Base-by-base conservation (phyloP, 2,113 vertebrate genomes). In the Clarias macrocephalus region DNA sequence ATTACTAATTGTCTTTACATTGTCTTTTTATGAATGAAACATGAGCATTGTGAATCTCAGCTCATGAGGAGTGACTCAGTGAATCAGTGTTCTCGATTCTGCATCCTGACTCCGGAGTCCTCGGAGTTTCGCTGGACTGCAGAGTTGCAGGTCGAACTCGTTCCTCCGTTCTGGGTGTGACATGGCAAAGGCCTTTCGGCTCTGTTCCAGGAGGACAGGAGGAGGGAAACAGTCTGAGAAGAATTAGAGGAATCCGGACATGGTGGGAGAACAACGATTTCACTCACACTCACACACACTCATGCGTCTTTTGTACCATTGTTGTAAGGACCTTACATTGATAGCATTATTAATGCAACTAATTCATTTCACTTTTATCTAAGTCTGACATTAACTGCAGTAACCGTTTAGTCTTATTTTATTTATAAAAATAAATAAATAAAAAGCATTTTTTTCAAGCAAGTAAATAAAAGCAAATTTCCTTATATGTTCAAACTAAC, bases 61-160 rank as follows among this genome's bases (percentile, higher is more conserved):
- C n/a, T 6, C 13, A 28, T 57, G 25, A 79, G 1, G 3, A 28
- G 25, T 81, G 85, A 21, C 21, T 37, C 30, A 48, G 48, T n/a
- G n/a, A 54, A 81, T 72, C 54, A 59, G n/a, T 28, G 16, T 23
- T 73, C 52, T 18, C 0, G 4, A 28, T 30, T 37, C 56, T 42
- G 11, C n/a, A 1, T 59, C 23, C 15, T 73, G 3, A 75, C 59
- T 37, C 48, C 7, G 48, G 57, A 76, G 63, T 18, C 19, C 72
- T 76, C 33, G 42, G 30, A 89, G 91, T 86, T 91, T 86, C 82
- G 60, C 65, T 77, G 59, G 54, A 81, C 90, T 87, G 91, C 81
- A 48, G 94, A 37, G 65, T 65, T 89, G 92, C 94, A 89, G 91
- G 95, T 95, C 91, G 73, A 86, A 94, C 95, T 91, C 89, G 95